phyloP scores from a whole-genome alignment of 2,888 invertebrate genomes.

The Leucophenga maculata region DNA sequence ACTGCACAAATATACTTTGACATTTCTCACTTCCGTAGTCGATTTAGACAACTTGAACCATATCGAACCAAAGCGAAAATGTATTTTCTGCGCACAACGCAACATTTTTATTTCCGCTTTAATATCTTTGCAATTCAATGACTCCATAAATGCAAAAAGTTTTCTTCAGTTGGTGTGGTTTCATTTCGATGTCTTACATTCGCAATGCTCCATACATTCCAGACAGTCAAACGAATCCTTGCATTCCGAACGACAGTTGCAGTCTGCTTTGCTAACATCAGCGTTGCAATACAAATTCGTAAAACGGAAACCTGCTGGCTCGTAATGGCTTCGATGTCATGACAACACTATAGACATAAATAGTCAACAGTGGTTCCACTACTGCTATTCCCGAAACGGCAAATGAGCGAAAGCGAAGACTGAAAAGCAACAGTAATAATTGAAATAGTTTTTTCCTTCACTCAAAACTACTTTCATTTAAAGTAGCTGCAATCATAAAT shows the following conservation, averaged over 20 bases:
- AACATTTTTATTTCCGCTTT: slow-evolving; percentile 36
- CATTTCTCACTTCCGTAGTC: slow-evolving; percentile 7
- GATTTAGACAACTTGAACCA: background rate
- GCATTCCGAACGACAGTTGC: background rate
- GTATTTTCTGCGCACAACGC: slow-evolving; percentile 5
- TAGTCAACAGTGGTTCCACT: background rate
- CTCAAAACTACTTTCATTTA: no score
- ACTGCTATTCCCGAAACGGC: background rate
- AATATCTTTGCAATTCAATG: slow-evolving; percentile 48
- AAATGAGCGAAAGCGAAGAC: no score
- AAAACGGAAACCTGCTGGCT: slow-evolving; percentile 47
- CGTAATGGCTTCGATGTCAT: slow-evolving; percentile 39
- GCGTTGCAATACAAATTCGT: slow-evolving; percentile 31
- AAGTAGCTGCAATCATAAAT: no score
- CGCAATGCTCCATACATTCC: background rate
- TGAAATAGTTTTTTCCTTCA: no score
- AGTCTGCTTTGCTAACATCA: slow-evolving; percentile 3
- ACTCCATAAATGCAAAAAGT: slow-evolving; percentile 39
- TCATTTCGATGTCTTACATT: slow-evolving; percentile 16
- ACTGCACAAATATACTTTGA: background rate
- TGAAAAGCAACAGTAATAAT: background rate
- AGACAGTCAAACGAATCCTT: no score
- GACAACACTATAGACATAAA: background rate
- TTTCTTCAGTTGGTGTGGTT: background rate
- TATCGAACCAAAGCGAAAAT: background rate